Conservation (phyloP, 92 coral and sea anemone genomes). For the Pocillopora grandis region DNA sequence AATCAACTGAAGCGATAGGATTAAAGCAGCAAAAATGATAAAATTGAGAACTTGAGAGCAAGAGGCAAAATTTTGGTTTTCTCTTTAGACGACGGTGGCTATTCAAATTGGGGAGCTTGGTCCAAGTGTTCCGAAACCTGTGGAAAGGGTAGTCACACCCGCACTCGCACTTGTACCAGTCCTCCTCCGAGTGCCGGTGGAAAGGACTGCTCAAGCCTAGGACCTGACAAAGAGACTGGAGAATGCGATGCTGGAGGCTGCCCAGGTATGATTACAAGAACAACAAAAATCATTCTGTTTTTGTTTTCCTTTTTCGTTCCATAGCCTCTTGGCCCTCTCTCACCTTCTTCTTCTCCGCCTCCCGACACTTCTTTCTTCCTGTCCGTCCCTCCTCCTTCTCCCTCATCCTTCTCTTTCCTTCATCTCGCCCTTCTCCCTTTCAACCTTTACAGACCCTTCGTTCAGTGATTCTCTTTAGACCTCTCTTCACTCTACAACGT, state of each 20-base stretch:
- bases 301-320: too few relatives aligned
- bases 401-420: too few relatives aligned
- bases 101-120: conserved; percentile 7
- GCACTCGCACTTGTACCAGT: conserved; percentile 16
- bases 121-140: neutral
- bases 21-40: too few relatives aligned
- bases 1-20: too few relatives aligned
- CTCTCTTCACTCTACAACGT: too few relatives aligned
- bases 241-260: conserved; percentile 3
- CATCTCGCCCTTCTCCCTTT: too few relatives aligned
- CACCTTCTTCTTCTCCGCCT: neutral
- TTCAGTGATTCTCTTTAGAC: too few relatives aligned
- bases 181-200: conserved; percentile 23
- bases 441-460: too few relatives aligned
- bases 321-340: too few relatives aligned
- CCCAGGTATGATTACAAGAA: conserved; percentile 2
- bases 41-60: neutral
- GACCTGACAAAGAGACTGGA: neutral
- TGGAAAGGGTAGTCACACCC: conserved; percentile 4
- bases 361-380: too few relatives aligned
- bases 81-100: conserved; percentile 7
- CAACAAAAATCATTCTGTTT: too few relatives aligned
- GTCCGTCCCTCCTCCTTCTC: too few relatives aligned
- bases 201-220: conserved; percentile 10
- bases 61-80: neutral